Conservation (phyloP, 2,797 vertebrate genomes). For the Gephyroberyx darwinii region DNA sequence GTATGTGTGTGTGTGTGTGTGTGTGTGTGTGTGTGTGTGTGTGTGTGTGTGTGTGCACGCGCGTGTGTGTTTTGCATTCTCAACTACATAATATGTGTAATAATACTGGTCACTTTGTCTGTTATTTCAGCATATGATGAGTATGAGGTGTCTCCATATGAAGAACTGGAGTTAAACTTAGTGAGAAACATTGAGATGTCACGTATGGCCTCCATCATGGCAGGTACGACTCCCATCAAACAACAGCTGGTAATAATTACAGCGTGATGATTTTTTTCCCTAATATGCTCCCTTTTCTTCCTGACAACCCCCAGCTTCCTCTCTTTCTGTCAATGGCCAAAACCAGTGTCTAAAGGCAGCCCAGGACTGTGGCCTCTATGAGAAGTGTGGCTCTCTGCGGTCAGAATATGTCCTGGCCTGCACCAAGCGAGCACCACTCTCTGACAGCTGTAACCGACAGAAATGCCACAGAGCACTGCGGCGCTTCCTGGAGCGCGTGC, state of each 20-base stretch:
- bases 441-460: constrained; percentile 86
- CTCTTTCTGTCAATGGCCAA: constrained; percentile 78
- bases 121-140: constrained; percentile 83
- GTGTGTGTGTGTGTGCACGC: no score
- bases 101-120: constrained; percentile 7
- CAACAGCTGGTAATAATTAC: background rate
- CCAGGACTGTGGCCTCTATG: constrained; percentile 88
- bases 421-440: constrained; percentile 77
- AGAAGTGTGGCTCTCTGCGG: constrained; percentile 90
- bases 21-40: background rate
- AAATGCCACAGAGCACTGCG: constrained; percentile 90
- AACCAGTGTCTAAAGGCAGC: constrained; percentile 93
- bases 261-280: background rate
- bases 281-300: background rate
- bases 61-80: constrained; percentile 8
- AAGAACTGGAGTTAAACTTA: constrained; percentile 84
- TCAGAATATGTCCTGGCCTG: constrained; percentile 91
- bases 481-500: constrained; percentile 91
- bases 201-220: constrained; percentile 84
- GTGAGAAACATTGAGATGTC: constrained; percentile 86
- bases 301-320: constrained; percentile 69
- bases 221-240: constrained; percentile 76
- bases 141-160: constrained; percentile 89
- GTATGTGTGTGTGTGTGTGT: background rate
- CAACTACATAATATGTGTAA: background rate